Conservation (phyloP, 2,113 vertebrate species). For the Anguilla rostrata region DNA sequence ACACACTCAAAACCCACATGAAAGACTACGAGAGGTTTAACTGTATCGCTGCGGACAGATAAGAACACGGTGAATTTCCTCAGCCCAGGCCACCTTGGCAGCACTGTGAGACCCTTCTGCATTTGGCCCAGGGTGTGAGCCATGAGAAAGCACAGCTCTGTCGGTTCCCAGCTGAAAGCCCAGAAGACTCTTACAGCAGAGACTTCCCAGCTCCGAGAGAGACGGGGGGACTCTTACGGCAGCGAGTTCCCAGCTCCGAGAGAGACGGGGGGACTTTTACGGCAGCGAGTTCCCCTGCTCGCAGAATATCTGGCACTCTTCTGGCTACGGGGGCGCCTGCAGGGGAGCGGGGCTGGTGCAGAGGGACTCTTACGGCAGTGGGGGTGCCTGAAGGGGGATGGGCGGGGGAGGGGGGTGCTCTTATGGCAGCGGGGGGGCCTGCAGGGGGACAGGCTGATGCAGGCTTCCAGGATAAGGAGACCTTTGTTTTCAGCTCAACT, state of each 20-base stretch:
- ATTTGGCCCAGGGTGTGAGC: constrained; percentile 56
- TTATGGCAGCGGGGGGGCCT: constrained; percentile 12
- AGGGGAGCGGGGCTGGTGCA: constrained; percentile 17
- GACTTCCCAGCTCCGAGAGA: constrained; percentile 61
- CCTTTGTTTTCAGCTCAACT: constrained; percentile 86
- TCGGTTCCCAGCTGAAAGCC: constrained; percentile 63
- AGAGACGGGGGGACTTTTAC: constrained; percentile 51
- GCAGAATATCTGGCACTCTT: constrained; percentile 26
- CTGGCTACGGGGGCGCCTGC: background rate
- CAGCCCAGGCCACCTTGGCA: constrained; percentile 48
- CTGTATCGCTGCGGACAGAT: background rate
- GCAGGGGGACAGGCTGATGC: constrained; percentile 72
- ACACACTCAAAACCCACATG: background rate
- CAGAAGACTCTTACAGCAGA: constrained; percentile 64
- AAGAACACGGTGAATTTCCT: constrained; percentile 49
- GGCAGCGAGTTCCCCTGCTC: constrained; percentile 17
- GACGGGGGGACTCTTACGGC: constrained; percentile 45
- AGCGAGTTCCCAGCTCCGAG: constrained; percentile 59
- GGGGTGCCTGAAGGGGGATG: constrained; percentile 52
- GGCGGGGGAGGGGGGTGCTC: constrained; percentile 52
- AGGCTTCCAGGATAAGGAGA: constrained; percentile 85
- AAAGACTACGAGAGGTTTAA: background rate
- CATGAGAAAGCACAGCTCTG: constrained; percentile 61
- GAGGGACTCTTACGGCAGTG: constrained; percentile 50
- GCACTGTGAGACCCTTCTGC: constrained; percentile 43